These are phyloP conservation scores for Gastracanthus pulcherrimus DNA, from an alignment of 2,888 invertebrate species.

Conservation along the genomic window DNA sequence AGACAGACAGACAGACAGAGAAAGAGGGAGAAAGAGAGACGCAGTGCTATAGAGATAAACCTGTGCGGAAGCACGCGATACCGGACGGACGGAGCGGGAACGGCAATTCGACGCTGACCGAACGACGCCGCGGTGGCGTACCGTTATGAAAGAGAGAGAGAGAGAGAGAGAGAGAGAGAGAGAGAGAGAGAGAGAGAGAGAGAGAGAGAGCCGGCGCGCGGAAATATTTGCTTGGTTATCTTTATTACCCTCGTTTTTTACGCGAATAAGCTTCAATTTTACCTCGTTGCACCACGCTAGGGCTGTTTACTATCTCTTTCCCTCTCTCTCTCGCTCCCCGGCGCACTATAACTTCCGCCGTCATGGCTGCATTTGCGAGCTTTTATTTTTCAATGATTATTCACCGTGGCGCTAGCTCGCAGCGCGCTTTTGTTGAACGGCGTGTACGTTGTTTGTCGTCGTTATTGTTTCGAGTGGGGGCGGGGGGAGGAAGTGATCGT, in stretches of 20 bases:
- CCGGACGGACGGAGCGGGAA: too few species aligned
- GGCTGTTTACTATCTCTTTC: neutral
- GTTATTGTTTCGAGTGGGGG: too few species aligned
- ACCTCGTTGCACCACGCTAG: neutral
- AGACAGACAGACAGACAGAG: neutral
- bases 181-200: neutral
- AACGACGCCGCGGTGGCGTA: too few species aligned
- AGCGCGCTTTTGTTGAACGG: neutral
- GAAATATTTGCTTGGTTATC: slow-evolving; percentile 45
- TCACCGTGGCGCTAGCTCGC: neutral
- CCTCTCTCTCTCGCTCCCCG: neutral
- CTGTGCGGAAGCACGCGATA: slow-evolving; percentile 11
- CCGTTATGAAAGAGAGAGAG: neutral
- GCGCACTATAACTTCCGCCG: too few species aligned
- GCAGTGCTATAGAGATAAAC: too few species aligned
- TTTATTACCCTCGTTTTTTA: slow-evolving; percentile 43
- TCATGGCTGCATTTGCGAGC: neutral
- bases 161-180: neutral
- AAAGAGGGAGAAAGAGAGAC: slow-evolving; percentile 4
- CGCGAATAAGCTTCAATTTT: slow-evolving; percentile 43
- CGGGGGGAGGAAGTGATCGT: too few species aligned
- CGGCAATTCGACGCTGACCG: slow-evolving; percentile 1
- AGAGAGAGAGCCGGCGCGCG: neutral
- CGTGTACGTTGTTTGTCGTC: too few species aligned
- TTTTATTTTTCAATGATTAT: slow-evolving; percentile 29